Evolutionary conservation across 2,797 vertebrate genomes (phyloP).

Genomic region (Eptatretus atami): DNA sequence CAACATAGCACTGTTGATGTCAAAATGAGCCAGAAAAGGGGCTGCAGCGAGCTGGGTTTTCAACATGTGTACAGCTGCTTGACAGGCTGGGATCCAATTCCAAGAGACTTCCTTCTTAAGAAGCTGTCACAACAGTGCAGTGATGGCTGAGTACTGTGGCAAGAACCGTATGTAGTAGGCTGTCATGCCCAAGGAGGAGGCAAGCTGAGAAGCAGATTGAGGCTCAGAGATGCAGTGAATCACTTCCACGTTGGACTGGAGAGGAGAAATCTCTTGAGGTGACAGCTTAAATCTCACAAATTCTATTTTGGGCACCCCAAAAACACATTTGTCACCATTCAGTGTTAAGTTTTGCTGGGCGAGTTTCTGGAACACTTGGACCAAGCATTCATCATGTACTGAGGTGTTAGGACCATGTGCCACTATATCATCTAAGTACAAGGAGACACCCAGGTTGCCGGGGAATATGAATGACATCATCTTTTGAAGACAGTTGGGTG

Average conservation of each 20-base stretch:
- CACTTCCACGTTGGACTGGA: too few species aligned
- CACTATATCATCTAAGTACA: conserved; percentile 5
- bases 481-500: conserved; percentile 7
- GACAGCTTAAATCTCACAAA: neutral
- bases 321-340: conserved; percentile 2
- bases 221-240: too few species aligned
- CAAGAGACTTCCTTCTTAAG: neutral
- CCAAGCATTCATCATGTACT: neutral
- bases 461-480: neutral
- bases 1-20: too few species aligned
- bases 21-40: too few species aligned
- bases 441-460: neutral
- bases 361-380: neutral
- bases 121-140: conserved; percentile 10
- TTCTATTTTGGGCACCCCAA: neutral
- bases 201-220: neutral
- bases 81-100: conserved; percentile 11
- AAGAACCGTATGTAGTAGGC: neutral
- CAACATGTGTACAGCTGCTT: too few species aligned
- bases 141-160: conserved; percentile 5
- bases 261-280: too few species aligned
- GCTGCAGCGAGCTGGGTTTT: too few species aligned
- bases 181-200: neutral
- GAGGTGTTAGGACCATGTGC: neutral
- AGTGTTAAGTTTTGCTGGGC: neutral